Evolutionary conservation across 1,140 invertebrate genomes (phyloP).

Genomic region (Venturia canescens): DNA sequence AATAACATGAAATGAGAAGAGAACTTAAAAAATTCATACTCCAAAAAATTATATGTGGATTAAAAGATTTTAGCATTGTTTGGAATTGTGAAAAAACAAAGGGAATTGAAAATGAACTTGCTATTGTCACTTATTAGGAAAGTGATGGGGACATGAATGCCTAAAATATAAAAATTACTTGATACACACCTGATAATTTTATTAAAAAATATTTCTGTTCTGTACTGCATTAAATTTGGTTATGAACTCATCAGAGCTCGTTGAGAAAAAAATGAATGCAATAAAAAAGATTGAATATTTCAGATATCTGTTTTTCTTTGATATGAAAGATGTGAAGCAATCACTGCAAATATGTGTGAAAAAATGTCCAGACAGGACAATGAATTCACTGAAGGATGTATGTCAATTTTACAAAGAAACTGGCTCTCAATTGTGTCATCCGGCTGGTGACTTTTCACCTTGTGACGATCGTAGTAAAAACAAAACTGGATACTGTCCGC

Average conservation of each 20-base stretch:
- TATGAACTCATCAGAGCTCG: neutral
- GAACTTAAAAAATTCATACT: too few relatives aligned
- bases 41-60: neutral
- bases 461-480: slow-evolving; percentile 76
- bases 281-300: slow-evolving; percentile 62
- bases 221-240: neutral
- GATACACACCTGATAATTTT: too few relatives aligned
- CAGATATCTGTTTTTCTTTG: slow-evolving; percentile 90
- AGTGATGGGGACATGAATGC: too few relatives aligned
- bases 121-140: neutral
- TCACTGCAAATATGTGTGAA: slow-evolving; percentile 94
- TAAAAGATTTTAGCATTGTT: slow-evolving; percentile 11
- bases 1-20: too few relatives aligned
- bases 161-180: too few relatives aligned
- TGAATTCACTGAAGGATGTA: slow-evolving; percentile 83
- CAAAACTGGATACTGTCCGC: slow-evolving; percentile 84
- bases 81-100: slow-evolving; percentile 7
- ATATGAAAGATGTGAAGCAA: slow-evolving; percentile 85
- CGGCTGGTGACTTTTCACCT: slow-evolving; percentile 67
- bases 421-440: slow-evolving; percentile 83
- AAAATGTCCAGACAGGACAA: slow-evolving; percentile 85
- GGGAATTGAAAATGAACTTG: neutral
- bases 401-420: slow-evolving; percentile 85
- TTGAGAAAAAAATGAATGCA: neutral
- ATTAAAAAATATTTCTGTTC: too few relatives aligned